Base-by-base conservation (phyloP, 1,140 invertebrate genomes). In the Atta texana region DNA sequence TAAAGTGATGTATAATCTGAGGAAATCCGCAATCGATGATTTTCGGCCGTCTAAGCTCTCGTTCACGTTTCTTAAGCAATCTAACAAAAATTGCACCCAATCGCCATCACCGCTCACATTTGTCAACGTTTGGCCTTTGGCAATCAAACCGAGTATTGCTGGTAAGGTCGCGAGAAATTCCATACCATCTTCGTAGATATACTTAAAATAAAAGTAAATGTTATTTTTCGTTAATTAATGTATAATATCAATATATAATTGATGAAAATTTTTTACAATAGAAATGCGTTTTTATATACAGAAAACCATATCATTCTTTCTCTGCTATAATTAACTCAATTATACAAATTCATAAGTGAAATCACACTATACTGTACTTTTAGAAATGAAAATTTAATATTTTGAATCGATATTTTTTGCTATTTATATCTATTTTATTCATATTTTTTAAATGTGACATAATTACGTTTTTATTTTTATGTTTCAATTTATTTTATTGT, bases 161-260 rank as follows among this genome's bases (percentile, higher is more conserved):
- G 93, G 93, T 28, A 94, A 49, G 0, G 85, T 91, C 6, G 93
- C 93, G 16, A 94, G 63, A 8, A 94, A 59, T 49, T 94, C 93
- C 93, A 94, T 94, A 55, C 92, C 89, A 31, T 94, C 92, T 74
- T 94, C 93, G 63, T 92, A 94, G 5, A 77, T 89, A 24, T 93
- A 87, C 93, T 94, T 57, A 14, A 74, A 76, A 68, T 16, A 18
- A 10, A 10, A 80, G 18, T 4, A 39, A 39, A 39, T 2, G 2
- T 72, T n/a, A 1, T 44, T 63, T 63, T 61, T 4, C 16, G 16
- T 64, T n/a, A 68, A 24, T 16, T 53, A 44, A 44, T 44, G 7
- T 44, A 10, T 44, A 44, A 44, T 44, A 44, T 16, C 34, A 69
- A 39, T 21, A 16, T 0, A 44, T 34, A 3, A 10, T 21, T 53